phyloP scores from a whole-genome alignment of 1,140 invertebrate genomes.

The Adoxophyes honmai region DNA sequence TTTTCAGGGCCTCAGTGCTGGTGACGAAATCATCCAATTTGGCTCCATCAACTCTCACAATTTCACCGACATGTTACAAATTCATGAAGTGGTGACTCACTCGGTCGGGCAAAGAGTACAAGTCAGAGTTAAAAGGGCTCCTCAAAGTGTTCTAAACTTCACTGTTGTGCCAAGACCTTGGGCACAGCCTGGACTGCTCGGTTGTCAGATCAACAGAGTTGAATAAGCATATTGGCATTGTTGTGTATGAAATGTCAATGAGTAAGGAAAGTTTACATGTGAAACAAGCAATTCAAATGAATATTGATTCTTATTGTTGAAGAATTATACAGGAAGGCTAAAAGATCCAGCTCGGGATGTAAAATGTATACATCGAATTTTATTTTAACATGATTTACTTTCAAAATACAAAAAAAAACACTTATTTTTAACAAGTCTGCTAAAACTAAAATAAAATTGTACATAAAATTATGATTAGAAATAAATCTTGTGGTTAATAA shows the following conservation, averaged over 20 bases:
- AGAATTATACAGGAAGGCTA: too few relatives aligned
- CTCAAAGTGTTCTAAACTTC: constrained; percentile 62
- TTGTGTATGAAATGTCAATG: too few relatives aligned
- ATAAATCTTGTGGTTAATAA: constrained; percentile 72
- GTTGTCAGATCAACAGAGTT: constrained; percentile 79
- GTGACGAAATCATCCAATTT: constrained; percentile 88
- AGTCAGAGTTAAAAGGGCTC: neutral
- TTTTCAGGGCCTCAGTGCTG: constrained; percentile 85
- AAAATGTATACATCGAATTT: too few relatives aligned
- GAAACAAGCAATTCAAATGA: too few relatives aligned
- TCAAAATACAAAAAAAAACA: too few relatives aligned
- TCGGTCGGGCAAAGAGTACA: constrained; percentile 81
- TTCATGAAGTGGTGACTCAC: constrained; percentile 84
- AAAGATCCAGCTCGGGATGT: too few relatives aligned
- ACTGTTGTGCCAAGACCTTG: constrained; percentile 84
- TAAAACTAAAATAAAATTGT: constrained; percentile 15
- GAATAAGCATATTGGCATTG: constrained; percentile 1
- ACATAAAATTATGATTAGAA: constrained; percentile 41
- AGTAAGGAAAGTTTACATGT: too few relatives aligned
- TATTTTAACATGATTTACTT: too few relatives aligned
- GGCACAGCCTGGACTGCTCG: constrained; percentile 85
- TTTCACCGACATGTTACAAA: constrained; percentile 83
- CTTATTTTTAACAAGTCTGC: too few relatives aligned
- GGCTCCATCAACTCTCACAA: constrained; percentile 88
- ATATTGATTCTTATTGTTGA: too few relatives aligned